Conservation (phyloP, 2,113 vertebrate genomes). For the Eubucco bourcierii region DNA sequence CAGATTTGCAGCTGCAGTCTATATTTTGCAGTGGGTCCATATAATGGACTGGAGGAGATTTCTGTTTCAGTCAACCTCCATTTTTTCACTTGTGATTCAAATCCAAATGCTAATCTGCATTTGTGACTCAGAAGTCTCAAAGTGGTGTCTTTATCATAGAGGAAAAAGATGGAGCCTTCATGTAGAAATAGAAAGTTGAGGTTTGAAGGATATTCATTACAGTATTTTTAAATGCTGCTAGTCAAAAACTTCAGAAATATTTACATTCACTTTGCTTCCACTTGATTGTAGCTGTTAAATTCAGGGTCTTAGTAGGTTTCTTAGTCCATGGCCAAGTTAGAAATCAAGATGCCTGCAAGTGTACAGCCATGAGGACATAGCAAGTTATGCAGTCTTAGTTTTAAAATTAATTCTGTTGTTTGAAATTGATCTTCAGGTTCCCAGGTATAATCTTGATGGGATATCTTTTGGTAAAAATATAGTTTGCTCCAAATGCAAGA, state of each 20-base stretch:
- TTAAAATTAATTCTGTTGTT: not conserved
- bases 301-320: not conserved
- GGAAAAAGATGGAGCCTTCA: not conserved
- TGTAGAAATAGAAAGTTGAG: not conserved
- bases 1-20: not conserved
- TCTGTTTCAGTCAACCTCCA: not conserved
- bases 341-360: not conserved
- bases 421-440: not conserved
- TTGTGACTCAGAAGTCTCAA: constrained; percentile 55
- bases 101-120: constrained; percentile 50
- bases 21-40: not conserved
- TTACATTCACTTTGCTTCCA: not conserved
- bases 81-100: constrained; percentile 40
- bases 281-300: not conserved
- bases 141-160: not conserved
- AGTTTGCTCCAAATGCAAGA: not conserved
- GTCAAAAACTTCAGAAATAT: not conserved
- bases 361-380: not conserved
- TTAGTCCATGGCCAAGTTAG: not conserved
- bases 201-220: not conserved
- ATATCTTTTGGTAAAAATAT: not conserved
- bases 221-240: not conserved
- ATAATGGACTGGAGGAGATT: not conserved
- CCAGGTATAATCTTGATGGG: not conserved
- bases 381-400: not conserved